These are phyloP conservation scores for Catostylus mosaicus DNA, from an alignment of 30 jellyfish, hydroid and myxozoan species.

Conservation along the genomic window DNA sequence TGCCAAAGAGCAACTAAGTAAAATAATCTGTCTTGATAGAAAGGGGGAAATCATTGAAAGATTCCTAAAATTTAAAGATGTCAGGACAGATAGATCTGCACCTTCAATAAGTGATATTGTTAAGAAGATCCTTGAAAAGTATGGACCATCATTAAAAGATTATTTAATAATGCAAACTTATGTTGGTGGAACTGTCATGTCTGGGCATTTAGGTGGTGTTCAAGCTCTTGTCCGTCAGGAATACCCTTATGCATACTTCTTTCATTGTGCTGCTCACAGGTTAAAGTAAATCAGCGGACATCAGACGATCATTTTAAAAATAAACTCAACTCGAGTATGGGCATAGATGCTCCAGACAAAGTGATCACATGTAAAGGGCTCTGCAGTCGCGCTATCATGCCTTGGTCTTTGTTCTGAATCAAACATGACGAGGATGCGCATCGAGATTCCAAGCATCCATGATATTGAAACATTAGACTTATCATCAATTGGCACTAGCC, in stretches of 20 bases:
- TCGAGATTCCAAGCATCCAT: too few relatives aligned
- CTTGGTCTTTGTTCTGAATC: too few relatives aligned
- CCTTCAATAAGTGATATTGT: constrained; percentile 40
- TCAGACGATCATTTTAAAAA: constrained; percentile 13
- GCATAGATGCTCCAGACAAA: constrained; percentile 12
- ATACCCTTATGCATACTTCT: too few relatives aligned
- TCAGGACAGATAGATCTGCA: constrained; percentile 34
- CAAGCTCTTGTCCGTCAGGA: constrained; percentile 54
- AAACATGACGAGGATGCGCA: too few relatives aligned
- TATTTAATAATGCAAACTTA: constrained; percentile 24
- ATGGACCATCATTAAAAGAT: constrained; percentile 18
- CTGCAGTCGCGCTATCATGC: not conserved
- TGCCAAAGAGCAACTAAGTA: constrained; percentile 16
- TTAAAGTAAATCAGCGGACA: constrained; percentile 35
- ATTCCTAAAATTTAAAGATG: constrained; percentile 21
- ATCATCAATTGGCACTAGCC: too few relatives aligned
- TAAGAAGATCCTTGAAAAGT: constrained; percentile 3
- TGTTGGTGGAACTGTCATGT: constrained; percentile 31
- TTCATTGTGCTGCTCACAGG: too few relatives aligned
- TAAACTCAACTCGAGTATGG: constrained; percentile 39
- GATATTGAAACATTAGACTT: too few relatives aligned
- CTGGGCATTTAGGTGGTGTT: constrained; percentile 47
- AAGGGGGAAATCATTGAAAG: constrained; percentile 14
- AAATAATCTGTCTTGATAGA: constrained; percentile 18
- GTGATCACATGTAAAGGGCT: constrained; percentile 43